Percentiles rank a stretch among this genome's conserved stretches.
These are phyloP conservation scores for Gallinago undulata DNA, from an alignment of 2,113 vertebrate genomes.

Conservation along the genomic window DNA sequence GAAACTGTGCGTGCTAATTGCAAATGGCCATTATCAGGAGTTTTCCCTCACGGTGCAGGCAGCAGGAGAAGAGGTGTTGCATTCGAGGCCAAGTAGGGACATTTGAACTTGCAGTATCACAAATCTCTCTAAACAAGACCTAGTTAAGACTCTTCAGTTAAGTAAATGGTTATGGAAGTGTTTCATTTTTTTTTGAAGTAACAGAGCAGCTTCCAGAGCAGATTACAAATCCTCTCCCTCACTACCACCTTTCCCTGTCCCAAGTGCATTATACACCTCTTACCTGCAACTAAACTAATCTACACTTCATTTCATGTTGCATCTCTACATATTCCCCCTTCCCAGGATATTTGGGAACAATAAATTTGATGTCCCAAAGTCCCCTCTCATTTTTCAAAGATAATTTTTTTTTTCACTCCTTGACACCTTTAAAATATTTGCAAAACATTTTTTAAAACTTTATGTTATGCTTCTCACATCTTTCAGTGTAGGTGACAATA, in stretches of 20 bases:
- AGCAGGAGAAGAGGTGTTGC: background rate
- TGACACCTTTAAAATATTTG: background rate
- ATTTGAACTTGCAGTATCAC: background rate
- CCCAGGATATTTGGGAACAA: background rate
- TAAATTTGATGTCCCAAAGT: background rate
- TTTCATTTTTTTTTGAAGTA: background rate
- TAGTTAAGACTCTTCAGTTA: background rate
- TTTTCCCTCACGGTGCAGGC: slow-evolving; percentile 72
- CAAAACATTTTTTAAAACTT: background rate
- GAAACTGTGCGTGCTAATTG: slow-evolving; percentile 76
- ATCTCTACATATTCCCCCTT: background rate
- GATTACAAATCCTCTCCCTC: background rate
- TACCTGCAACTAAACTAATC: background rate
- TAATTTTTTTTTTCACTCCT: background rate
- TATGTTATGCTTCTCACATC: background rate
- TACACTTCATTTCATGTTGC: background rate
- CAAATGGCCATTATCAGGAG: slow-evolving; percentile 41
- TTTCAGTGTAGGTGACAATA: background rate
- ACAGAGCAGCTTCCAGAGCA: background rate
- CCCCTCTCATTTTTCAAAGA: background rate
- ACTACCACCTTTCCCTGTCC: background rate
- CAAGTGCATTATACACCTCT: background rate
- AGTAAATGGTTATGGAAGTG: background rate
- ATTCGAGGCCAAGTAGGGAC: background rate
- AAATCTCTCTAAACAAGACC: background rate